These are phyloP conservation scores for Semaprochilodus insignis DNA, from an alignment of 2,797 vertebrate species.

Conservation along the genomic window DNA sequence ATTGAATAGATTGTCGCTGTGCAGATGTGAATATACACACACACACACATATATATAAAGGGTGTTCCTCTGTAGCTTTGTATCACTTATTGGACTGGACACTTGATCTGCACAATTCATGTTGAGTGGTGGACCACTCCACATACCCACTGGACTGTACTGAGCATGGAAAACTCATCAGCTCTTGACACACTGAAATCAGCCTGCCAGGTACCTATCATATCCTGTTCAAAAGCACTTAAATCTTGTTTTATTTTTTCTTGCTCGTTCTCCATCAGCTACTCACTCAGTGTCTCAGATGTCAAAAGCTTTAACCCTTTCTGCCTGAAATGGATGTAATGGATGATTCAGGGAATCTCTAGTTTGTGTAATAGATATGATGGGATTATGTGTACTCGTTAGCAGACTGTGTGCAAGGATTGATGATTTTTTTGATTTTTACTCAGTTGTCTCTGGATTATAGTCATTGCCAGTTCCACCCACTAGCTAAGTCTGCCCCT, in stretches of 20 bases:
- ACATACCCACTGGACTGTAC: neutral
- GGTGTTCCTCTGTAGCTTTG: neutral
- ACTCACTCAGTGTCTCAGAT: neutral
- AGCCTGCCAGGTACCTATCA: neutral
- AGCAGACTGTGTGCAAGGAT: too few species aligned
- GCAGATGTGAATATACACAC: neutral
- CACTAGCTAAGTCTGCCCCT: too few species aligned
- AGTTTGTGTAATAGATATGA: neutral
- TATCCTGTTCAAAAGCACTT: neutral
- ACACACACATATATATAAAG: neutral
- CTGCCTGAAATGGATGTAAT: neutral
- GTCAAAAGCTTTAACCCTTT: neutral
- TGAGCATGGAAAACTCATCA: neutral
- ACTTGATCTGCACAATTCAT: constrained; percentile 5
- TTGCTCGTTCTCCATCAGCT: neutral
- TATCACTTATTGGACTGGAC: neutral
- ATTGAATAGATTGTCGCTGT: neutral
- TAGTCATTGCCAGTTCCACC: too few species aligned
- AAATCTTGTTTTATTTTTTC: neutral
- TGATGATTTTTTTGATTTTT: too few species aligned
- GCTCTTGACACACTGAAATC: neutral
- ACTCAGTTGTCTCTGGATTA: too few species aligned
- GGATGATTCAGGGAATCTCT: neutral
- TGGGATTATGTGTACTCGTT: neutral
- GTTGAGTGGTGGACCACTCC: neutral